Evolutionary conservation across 1,140 invertebrate genomes (phyloP), one percentile per base, ranked within the genome.

Genomic region (Monochamus saltuarius): DNA sequence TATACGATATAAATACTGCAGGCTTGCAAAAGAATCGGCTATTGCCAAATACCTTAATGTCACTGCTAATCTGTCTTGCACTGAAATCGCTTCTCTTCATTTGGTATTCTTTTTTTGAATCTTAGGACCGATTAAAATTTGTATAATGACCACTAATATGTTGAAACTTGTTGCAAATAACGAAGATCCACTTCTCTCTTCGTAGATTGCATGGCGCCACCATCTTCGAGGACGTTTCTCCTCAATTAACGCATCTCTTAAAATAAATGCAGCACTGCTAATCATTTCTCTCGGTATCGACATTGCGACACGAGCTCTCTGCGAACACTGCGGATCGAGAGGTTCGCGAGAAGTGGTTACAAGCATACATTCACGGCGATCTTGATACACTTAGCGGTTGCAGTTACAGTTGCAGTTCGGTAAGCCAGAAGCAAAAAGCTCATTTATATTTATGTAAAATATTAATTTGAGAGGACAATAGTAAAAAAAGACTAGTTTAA

Each of bases 31-130:
- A 29, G 62, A 62, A 46, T 72, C 61, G 19, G 66, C 68, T 22
- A 56, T 68, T n/a, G 67, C 69, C 34, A 69, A 56, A 62, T 59
- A 71, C 38, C 70, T 22, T 39, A 69, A 56, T 22, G 70, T 72
- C 34, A 72, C 49, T 52, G 70, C 69, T 36, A 71, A 64, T 52
- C 64, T 62, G 14, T 65, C 66, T 68, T 65, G 45, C 11, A 59
- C 17, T 40, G 64, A 47, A 35, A 73, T 68, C 38, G 68, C 62
- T 59, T 68, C 60, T 59, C 69, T 57, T 34, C 40, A 66, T 11
- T 55, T 53, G 37, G 71, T 73, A 54, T 71, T 50, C 49, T 62
- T 56, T 65, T 58, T 64, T 13, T 49, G 50, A 38, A 71, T 71
- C 59, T 61, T 64, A 37, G 61, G 54, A 45, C 55, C 59, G 36